Conservation (phyloP, 2,797 vertebrate genomes). For the Anabas testudineus region DNA sequence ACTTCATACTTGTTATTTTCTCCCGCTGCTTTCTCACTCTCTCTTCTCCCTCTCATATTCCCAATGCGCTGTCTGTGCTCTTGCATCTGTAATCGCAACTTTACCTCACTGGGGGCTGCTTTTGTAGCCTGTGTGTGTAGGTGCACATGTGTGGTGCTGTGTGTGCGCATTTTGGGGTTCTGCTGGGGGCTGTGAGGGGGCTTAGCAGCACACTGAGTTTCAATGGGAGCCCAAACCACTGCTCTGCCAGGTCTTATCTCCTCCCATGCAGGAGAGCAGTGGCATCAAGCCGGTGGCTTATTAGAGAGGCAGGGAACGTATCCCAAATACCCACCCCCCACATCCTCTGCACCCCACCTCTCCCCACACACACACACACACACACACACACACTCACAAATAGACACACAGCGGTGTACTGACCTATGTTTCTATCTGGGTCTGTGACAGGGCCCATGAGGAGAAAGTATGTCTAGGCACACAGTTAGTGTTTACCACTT, state of each 20-base stretch:
- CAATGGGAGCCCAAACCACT: slow-evolving; percentile 77
- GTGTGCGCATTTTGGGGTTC: slow-evolving; percentile 64
- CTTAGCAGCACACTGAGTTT: slow-evolving; percentile 81
- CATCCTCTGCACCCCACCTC: slow-evolving; percentile 9
- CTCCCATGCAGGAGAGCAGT: slow-evolving; percentile 82
- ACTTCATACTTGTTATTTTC: slow-evolving; percentile 80
- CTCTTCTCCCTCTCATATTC: slow-evolving; percentile 76
- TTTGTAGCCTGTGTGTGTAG: slow-evolving; percentile 70
- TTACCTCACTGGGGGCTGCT: slow-evolving; percentile 77
- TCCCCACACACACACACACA: slow-evolving; percentile 18
- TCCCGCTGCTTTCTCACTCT: slow-evolving; percentile 59
- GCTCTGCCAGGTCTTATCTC: slow-evolving; percentile 85
- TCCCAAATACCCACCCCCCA: slow-evolving; percentile 68
- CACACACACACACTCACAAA: slow-evolving; percentile 42
- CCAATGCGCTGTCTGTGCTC: slow-evolving; percentile 67
- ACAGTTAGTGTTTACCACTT: slow-evolving; percentile 68
- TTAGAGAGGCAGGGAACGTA: slow-evolving; percentile 82
- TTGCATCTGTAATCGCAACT: slow-evolving; percentile 83
- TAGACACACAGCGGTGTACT: slow-evolving; percentile 48
- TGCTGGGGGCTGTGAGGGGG: slow-evolving; percentile 75
- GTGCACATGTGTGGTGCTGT: slow-evolving; percentile 38
- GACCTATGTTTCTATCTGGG: slow-evolving; percentile 66
- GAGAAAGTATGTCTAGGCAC: slow-evolving; percentile 63
- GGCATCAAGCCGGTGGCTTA: slow-evolving; percentile 85
- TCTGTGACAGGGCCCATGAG: slow-evolving; percentile 64